These are phyloP conservation scores for Rhingia campestris DNA, from an alignment of 2,888 invertebrate species.

Conservation along the genomic window DNA sequence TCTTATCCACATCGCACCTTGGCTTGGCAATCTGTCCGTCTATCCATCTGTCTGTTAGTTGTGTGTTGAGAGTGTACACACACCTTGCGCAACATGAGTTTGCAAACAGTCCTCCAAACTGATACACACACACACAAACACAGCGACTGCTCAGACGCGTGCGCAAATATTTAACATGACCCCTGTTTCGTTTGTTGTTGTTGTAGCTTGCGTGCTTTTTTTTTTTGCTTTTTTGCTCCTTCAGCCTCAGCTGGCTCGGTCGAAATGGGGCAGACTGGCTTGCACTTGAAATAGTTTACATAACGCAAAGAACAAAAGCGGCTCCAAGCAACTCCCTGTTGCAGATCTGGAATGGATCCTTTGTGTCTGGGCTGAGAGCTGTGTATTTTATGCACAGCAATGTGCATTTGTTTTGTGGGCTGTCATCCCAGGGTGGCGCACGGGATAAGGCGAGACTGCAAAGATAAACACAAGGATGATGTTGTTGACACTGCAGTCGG, in stretches of 20 bases:
- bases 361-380: slow-evolving; percentile 51
- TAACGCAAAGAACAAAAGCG: slow-evolving; percentile 71
- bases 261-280: slow-evolving; percentile 50
- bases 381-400: slow-evolving; percentile 64
- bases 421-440: slow-evolving; percentile 52
- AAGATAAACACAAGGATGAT: slow-evolving; percentile 53
- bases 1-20: slow-evolving; percentile 49
- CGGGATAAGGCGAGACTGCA: slow-evolving; percentile 31
- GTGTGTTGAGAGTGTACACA: slow-evolving; percentile 45
- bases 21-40: slow-evolving; percentile 53
- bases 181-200: slow-evolving; percentile 44
- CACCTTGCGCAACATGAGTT: slow-evolving; percentile 68
- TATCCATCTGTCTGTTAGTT: slow-evolving; percentile 45
- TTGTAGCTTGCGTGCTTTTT: neutral
- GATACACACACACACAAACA: slow-evolving; percentile 42
- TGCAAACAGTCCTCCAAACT: slow-evolving; percentile 51
- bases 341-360: slow-evolving; percentile 58
- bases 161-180: slow-evolving; percentile 72
- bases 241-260: slow-evolving; percentile 47
- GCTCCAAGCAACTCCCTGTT: slow-evolving; percentile 55
- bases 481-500: slow-evolving; percentile 59
- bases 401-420: slow-evolving; percentile 63
- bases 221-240: slow-evolving; percentile 19
- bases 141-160: slow-evolving; percentile 59
- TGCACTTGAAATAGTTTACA: slow-evolving; percentile 69